A percentile compares a stretch with the other conserved stretches of the same genome.
These are phyloP conservation scores for Adelognathus sp. DNA, from an alignment of 2,888 invertebrate species.

Conservation along the genomic window DNA sequence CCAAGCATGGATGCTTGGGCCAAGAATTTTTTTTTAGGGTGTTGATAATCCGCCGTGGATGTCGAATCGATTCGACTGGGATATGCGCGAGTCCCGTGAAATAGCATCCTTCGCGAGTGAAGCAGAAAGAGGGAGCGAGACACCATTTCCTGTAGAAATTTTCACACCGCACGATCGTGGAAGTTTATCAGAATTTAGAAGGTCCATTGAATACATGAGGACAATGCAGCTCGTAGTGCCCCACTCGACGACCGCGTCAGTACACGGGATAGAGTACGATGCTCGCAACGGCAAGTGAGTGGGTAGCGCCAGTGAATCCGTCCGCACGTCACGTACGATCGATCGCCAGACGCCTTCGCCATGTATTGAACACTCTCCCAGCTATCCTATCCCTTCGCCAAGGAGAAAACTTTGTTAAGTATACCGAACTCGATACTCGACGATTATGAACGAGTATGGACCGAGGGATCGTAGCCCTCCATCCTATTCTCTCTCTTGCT, in stretches of 20 bases:
- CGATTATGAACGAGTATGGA: slow-evolving; percentile 8
- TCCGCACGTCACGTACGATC: slow-evolving; percentile 53
- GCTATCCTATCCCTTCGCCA: neutral
- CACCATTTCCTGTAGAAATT: slow-evolving; percentile 45
- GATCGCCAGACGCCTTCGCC: slow-evolving; percentile 28
- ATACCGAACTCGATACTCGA: neutral
- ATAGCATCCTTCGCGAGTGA: neutral
- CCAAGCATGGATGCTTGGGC: too few relatives aligned
- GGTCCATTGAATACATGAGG: slow-evolving; percentile 40
- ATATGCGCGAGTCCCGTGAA: neutral
- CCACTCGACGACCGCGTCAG: slow-evolving; percentile 20
- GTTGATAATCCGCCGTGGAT: neutral
- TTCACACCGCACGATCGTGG: slow-evolving; percentile 19
- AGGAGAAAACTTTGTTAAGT: slow-evolving; percentile 15
- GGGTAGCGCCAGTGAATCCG: slow-evolving; percentile 7
- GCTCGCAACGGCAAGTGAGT: slow-evolving; percentile 16
- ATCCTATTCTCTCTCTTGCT: neutral
- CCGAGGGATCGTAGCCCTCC: neutral
- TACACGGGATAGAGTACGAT: neutral
- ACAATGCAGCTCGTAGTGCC: slow-evolving; percentile 46
- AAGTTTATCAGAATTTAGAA: slow-evolving; percentile 57
- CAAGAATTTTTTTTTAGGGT: neutral
- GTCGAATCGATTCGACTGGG: neutral
- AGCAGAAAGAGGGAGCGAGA: slow-evolving; percentile 6
- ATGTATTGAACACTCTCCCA: slow-evolving; percentile 13